Base-by-base conservation (phyloP, 2,113 vertebrate genomes). In the Pachyramphus minor region DNA sequence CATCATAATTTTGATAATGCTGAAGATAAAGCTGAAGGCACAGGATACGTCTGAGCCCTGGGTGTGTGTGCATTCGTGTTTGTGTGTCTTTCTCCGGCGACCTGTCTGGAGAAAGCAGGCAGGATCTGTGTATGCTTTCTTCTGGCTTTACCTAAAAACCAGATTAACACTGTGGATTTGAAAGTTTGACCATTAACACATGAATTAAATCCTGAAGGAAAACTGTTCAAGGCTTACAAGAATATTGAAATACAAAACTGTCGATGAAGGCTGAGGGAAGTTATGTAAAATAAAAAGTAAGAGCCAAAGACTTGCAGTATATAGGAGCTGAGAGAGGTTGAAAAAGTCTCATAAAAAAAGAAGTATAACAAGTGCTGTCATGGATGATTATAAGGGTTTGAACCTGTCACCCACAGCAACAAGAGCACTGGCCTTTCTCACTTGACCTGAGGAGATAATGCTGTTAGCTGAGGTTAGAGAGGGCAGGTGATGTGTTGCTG, bases 381-480 rank as follows among this genome's bases (percentile, higher is more conserved):
- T 49, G 73, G 91, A 59, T 91, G 90, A 92, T 97, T 96, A 95
- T 47, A 84, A 87, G 71, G 62, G 58, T 95, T 95, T 95, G 93
- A 96, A 94, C 84, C 41, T 91, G 67, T 91, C 68, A 95, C 94
- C 91, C 93, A 72, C 64, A 95, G 90, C 79, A 91, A 56, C 80
- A 93, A 86, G 94, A 86, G 28, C 66, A 68, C 18, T 87, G 91
- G 76, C 91, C 76, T 90, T 90, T 95, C 76, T 84, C 92, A 84
- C 85, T 93, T 86, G 81, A 96, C 81, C 79, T 59, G 88, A 90
- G 83, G 78, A 75, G 72, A 84, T 93, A 95, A 97, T 64, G 86
- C 53, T 84, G 77, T 92, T 95, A 95, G 89, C 76, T 89, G 86
- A 62, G 94, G 88, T 86, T 88, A 90, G 83, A 22, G 56, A 91